phyloP scores from a whole-genome alignment of 1,140 invertebrate genomes.

The Grapholita molesta region DNA sequence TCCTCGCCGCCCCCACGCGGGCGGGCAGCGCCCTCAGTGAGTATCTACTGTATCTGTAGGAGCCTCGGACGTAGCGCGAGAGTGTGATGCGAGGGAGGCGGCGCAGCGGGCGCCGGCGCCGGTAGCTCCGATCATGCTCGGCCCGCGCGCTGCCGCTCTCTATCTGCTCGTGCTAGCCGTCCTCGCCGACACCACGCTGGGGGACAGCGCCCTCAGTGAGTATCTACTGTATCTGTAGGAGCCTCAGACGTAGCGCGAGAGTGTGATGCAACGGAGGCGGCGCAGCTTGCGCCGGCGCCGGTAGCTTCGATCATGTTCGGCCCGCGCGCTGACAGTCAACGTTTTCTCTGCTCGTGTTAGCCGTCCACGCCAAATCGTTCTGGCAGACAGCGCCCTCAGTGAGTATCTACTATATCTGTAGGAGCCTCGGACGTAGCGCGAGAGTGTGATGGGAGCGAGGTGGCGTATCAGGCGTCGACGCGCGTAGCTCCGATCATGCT shows the following conservation, averaged over 20 bases:
- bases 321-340: constrained; percentile 48
- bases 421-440: constrained; percentile 56
- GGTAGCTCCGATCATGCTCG: constrained; percentile 65
- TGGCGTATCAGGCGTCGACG: constrained; percentile 58
- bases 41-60: constrained; percentile 30
- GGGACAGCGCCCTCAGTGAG: constrained; percentile 44
- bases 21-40: constrained; percentile 44
- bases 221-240: constrained; percentile 30
- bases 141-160: constrained; percentile 48
- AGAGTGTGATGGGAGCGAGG: constrained; percentile 63
- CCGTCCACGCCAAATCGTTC: constrained; percentile 31
- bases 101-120: constrained; percentile 59
- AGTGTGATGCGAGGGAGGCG: constrained; percentile 63
- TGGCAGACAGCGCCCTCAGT: constrained; percentile 42
- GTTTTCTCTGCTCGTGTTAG: constrained; percentile 46
- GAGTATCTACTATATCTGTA: constrained; percentile 29
- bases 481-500: constrained; percentile 66
- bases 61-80: constrained; percentile 57
- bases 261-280: constrained; percentile 63
- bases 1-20: constrained; percentile 29
- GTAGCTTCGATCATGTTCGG: constrained; percentile 63
- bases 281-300: constrained; percentile 60
- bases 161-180: constrained; percentile 45
- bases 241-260: constrained; percentile 57
- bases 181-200: constrained; percentile 30